These are phyloP conservation scores for Steatornis caripensis DNA, from an alignment of 2,113 vertebrate genomes.

Conservation along the genomic window DNA sequence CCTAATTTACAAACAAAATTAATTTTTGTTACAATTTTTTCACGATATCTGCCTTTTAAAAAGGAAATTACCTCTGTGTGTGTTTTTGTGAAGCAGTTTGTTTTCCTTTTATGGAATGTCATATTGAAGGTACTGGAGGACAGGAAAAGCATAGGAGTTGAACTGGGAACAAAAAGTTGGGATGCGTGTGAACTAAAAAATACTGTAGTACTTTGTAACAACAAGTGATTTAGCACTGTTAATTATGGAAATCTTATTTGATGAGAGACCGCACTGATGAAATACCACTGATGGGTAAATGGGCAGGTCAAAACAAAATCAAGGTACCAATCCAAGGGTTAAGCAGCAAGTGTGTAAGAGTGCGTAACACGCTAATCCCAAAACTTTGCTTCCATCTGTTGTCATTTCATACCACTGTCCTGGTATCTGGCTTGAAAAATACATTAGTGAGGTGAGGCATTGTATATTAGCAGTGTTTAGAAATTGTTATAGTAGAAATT, in stretches of 20 bases:
- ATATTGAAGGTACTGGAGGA: not conserved
- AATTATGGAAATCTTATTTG: not conserved
- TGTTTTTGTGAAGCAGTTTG: not conserved
- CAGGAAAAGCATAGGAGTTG: not conserved
- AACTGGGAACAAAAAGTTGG: not conserved
- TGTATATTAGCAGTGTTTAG: not conserved
- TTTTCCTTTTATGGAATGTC: not conserved
- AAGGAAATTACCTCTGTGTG: not conserved
- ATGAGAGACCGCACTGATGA: not conserved
- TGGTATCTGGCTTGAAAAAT: not conserved
- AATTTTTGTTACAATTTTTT: not conserved
- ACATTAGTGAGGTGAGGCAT: not conserved
- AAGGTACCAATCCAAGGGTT: not conserved
- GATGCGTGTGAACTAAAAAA: not conserved
- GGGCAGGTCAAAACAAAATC: not conserved
- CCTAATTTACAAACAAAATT: not conserved
- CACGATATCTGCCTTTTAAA: not conserved
- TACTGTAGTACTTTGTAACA: not conserved
- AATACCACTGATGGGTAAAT: not conserved
- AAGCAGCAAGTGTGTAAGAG: not conserved
- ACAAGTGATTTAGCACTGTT: not conserved
- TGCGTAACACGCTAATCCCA: accelerated
- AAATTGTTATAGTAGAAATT: not conserved
- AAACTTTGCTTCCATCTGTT: not conserved
- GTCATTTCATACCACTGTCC: not conserved